These are phyloP conservation scores for Miichthys miiuy DNA, from an alignment of 2,797 vertebrate genomes.

Conservation along the genomic window DNA sequence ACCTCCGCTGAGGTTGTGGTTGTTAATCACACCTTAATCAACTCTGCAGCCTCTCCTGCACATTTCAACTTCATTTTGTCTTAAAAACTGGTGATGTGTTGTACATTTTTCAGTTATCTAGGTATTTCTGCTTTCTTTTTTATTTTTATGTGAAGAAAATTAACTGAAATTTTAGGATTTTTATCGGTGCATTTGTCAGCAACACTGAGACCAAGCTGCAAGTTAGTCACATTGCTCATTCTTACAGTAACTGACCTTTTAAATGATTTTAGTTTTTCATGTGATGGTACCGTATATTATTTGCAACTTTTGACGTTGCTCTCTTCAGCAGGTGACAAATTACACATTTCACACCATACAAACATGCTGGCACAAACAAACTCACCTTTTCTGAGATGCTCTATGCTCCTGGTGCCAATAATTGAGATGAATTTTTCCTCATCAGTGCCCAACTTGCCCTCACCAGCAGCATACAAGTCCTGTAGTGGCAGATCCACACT, in stretches of 20 bases:
- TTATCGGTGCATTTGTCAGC: background rate
- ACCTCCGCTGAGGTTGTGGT: background rate
- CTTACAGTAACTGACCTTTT: background rate
- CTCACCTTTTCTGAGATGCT: slow-evolving; percentile 91
- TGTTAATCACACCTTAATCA: slow-evolving; percentile 28
- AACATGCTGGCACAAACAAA: background rate
- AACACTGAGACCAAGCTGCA: background rate
- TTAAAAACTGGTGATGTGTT: background rate
- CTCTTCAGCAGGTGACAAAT: background rate
- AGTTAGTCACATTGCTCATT: too few relatives aligned
- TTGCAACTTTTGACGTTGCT: background rate
- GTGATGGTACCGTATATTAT: background rate
- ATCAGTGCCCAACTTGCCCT: slow-evolving; percentile 94
- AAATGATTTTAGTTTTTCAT: background rate
- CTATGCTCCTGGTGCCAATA: slow-evolving; percentile 90
- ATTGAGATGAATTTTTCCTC: slow-evolving; percentile 96
- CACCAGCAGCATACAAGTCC: slow-evolving; percentile 93
- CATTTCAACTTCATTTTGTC: background rate
- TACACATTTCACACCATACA: background rate
- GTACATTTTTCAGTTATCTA: too few relatives aligned
- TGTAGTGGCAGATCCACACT: slow-evolving; percentile 69
- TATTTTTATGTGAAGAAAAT: background rate
- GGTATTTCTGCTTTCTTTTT: background rate
- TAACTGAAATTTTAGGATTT: background rate
- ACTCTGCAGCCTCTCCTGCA: background rate